Evolutionary conservation across 2,797 vertebrate genomes (phyloP), one percentile per base, ranked within the genome.

Genomic region (Champsocephalus esox): DNA sequence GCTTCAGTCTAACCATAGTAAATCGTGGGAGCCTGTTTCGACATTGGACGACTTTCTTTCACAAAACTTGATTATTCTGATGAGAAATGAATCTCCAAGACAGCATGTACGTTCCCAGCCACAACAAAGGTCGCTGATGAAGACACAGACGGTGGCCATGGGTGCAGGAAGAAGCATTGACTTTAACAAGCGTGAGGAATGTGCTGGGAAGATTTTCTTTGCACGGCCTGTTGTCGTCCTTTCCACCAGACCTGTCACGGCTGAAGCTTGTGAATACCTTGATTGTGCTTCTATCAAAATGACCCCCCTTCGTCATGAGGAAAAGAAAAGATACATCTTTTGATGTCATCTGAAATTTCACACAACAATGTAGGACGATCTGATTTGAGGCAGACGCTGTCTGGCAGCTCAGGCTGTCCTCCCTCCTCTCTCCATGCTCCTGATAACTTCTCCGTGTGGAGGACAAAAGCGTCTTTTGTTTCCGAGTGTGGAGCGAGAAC

Each of bases 321-420:
- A 55, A 73, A 59, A 75, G 9, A 63, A 76, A 61, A 81, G 84
- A 85, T 91, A 86, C 75, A 90, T 86, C 87, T 92, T 92, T 94
- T 93, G 88, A 94, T 94, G 92, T 93, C 90, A 92, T 92, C 92
- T 95, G 83, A 93, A 93, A 94, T 95, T 95, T 94, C 94, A 93
- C 93, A 94, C 93, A 93, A 93, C 94, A 92, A 87, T 87, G 85
- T 80, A 70, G 86, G 88, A 92, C 78, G 84, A 94, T 95, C 90
- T 94, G 92, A 94, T 94, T 91, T 79, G 87, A 82, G 85, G 87
- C 87, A 88, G 90, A 90, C 86, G 68, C 77, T 80, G 91, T 91
- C 85, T 92, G 87, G 91, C 81, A 77, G 83, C 1, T 50, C 76
- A 71, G 86, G 76, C 76, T 28, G n/a, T 67, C 73, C 73, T 56